Percentiles rank a stretch among this genome's conserved stretches.
Evolutionary conservation across 2,113 vertebrate species (phyloP).

Genomic region (Engystomops pustulosus): DNA sequence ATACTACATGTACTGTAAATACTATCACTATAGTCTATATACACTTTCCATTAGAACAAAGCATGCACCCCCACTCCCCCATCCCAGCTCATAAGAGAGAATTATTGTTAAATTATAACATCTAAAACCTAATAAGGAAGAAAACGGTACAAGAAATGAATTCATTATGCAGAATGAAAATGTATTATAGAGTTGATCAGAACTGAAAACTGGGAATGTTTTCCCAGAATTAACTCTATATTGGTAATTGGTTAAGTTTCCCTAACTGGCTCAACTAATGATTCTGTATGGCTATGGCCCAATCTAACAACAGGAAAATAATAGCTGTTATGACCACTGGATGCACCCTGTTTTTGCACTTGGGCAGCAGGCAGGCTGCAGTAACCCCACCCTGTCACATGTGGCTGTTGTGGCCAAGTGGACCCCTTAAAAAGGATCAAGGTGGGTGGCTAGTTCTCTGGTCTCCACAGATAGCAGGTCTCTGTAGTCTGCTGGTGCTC

Average conservation of each 20-base stretch:
- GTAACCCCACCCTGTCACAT: too few species aligned
- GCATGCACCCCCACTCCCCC: background rate
- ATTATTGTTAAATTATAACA: background rate
- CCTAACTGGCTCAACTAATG: background rate
- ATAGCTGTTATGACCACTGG: background rate
- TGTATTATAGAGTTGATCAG: background rate
- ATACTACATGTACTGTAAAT: too few species aligned
- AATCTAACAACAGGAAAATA: background rate
- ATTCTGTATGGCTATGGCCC: background rate
- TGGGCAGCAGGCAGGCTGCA: too few species aligned
- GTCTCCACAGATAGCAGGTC: too few species aligned
- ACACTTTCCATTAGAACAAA: background rate
- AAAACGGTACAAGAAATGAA: background rate
- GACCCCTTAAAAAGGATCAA: too few species aligned
- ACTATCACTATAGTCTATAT: background rate
- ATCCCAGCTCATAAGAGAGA: background rate
- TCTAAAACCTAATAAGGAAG: background rate
- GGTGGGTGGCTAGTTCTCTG: too few species aligned
- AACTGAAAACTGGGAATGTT: background rate
- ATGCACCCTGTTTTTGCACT: too few species aligned
- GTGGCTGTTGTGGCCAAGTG: too few species aligned
- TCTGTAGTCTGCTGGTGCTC: too few species aligned
- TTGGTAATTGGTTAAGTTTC: background rate
- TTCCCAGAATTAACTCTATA: background rate
- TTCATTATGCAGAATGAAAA: background rate